A percentile compares a stretch with the other conserved stretches of the same genome.
These are phyloP conservation scores for Drosophila gaucha DNA, from an alignment of 2,888 invertebrate genomes.

Conservation along the genomic window DNA sequence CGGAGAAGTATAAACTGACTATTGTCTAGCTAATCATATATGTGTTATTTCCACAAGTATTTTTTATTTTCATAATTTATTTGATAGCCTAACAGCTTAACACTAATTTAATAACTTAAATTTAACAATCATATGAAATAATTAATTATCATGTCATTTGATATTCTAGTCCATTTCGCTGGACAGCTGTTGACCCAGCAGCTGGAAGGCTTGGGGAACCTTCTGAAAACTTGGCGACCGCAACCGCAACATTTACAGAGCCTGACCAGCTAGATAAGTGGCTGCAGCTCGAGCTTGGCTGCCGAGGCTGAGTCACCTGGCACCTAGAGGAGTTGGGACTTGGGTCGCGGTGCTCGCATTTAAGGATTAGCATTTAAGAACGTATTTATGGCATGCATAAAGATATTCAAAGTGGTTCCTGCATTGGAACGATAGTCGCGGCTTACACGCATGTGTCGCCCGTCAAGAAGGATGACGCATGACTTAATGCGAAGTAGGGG, in stretches of 20 bases:
- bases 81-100: too few relatives aligned
- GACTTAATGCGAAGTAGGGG: slow-evolving; percentile 42
- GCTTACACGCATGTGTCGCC: slow-evolving; percentile 71
- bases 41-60: too few relatives aligned
- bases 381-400: slow-evolving; percentile 65
- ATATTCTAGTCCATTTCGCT: not conserved
- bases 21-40: too few relatives aligned
- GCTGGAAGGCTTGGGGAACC: not conserved
- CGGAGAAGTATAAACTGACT: too few relatives aligned
- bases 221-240: not conserved
- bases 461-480: slow-evolving; percentile 66
- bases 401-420: slow-evolving; percentile 63
- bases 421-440: slow-evolving; percentile 9
- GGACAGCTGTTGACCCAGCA: not conserved
- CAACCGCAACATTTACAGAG: slow-evolving; percentile 59
- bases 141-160: not conserved
- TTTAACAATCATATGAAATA: too few relatives aligned
- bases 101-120: too few relatives aligned
- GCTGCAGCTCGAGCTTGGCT: not conserved
- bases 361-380: slow-evolving; percentile 69
- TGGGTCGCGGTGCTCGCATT: slow-evolving; percentile 21
- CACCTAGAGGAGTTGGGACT: not conserved
- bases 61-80: too few relatives aligned
- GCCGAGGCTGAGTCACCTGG: slow-evolving; percentile 47
- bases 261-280: slow-evolving; percentile 24